Evolutionary conservation across 2,888 invertebrate genomes (phyloP).

Genomic region (Xylophagus ater): DNA sequence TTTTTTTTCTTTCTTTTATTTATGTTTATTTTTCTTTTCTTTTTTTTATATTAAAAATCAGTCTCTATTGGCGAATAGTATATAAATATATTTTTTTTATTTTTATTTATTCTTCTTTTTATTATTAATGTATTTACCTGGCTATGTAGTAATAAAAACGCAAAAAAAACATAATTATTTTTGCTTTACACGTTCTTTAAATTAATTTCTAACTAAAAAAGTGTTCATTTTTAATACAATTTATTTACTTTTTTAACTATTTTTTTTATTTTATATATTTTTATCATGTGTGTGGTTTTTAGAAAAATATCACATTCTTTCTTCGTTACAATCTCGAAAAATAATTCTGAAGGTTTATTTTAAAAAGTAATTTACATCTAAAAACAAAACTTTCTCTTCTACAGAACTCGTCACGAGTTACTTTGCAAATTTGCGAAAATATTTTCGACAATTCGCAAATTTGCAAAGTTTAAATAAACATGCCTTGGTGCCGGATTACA

Average conservation of each 20-base stretch:
- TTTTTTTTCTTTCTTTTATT: conserved; percentile 4
- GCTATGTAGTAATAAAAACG: conserved; percentile 9
- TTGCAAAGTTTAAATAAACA: too few species aligned
- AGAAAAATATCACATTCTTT: conserved; percentile 41
- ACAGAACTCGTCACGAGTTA: too few species aligned
- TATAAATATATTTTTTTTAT: conserved; percentile 17
- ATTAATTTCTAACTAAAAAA: conserved; percentile 16
- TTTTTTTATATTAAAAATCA: conserved; percentile 26
- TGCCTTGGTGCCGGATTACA: too few species aligned
- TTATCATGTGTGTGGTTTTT: conserved; percentile 20
- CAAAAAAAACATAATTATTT: too few species aligned
- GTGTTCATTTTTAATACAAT: conserved; percentile 10
- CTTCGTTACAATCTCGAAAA: conserved; percentile 41
- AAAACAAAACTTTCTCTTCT: too few species aligned
- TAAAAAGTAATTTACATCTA: too few species aligned
- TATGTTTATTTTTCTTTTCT: conserved; percentile 2
- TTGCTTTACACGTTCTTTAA: conserved; percentile 2
- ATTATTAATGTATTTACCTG: conserved; percentile 12
- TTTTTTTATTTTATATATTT: conserved; percentile 9
- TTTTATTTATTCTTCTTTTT: conserved; percentile 14
- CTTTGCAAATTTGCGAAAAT: too few species aligned
- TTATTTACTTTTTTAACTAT: conserved; percentile 6
- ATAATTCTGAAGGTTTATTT: too few species aligned
- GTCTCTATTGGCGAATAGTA: conserved; percentile 41
- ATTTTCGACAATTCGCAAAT: too few species aligned